Evolutionary conservation across 2,888 invertebrate genomes (phyloP).

Genomic region (Heliconius hortense): DNA sequence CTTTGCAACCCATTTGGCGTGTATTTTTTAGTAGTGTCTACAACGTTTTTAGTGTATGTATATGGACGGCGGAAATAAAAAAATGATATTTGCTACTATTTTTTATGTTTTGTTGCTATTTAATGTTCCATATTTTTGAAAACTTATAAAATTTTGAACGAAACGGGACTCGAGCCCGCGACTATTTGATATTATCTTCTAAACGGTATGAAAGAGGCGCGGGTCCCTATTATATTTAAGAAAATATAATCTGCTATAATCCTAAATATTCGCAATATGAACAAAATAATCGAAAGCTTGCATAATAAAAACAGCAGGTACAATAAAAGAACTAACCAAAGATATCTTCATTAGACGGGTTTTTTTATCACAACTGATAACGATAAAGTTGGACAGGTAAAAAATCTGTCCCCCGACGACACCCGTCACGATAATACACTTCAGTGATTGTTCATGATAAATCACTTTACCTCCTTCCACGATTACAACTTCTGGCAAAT

Average conservation of each 20-base stretch:
- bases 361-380: constrained; percentile 47
- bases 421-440: constrained; percentile 52
- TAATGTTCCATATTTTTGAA: too few relatives aligned
- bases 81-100: too few relatives aligned
- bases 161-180: too few relatives aligned
- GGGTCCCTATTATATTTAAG: not conserved
- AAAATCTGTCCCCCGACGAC: constrained; percentile 52
- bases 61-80: too few relatives aligned
- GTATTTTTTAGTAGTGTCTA: too few relatives aligned
- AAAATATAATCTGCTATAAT: not conserved
- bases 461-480: constrained; percentile 36
- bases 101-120: too few relatives aligned
- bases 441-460: constrained; percentile 49
- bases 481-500: constrained; percentile 1
- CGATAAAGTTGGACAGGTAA: constrained; percentile 49
- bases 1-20: too few relatives aligned
- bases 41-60: too few relatives aligned
- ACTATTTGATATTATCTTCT: too few relatives aligned
- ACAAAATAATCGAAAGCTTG: not conserved
- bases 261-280: too few relatives aligned
- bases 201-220: too few relatives aligned
- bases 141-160: too few relatives aligned
- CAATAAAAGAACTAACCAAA: constrained; percentile 8
- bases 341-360: constrained; percentile 6
- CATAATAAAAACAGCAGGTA: not conserved